phyloP scores from a whole-genome alignment of 1,140 invertebrate genomes.

The Cheumatopsyche charites region DNA sequence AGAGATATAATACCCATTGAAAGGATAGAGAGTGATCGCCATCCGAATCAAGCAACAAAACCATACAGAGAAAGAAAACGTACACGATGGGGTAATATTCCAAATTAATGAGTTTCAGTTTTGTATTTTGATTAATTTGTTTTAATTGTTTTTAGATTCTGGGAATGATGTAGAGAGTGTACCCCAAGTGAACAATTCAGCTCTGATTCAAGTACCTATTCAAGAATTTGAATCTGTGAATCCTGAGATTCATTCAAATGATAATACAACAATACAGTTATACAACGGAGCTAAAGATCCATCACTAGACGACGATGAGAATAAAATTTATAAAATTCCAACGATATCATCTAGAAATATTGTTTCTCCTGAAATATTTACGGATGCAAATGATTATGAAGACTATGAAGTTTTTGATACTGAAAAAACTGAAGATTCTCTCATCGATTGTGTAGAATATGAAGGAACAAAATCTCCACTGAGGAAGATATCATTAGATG shows the following conservation, averaged over 20 bases:
- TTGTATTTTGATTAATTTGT: background rate
- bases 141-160: background rate
- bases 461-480: background rate
- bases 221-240: background rate
- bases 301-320: conserved; percentile 1
- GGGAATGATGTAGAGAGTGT: background rate
- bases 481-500: conserved; percentile 44
- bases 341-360: conserved; percentile 36
- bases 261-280: no score
- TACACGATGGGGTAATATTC: conserved; percentile 54
- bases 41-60: conserved; percentile 47
- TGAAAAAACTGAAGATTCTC: background rate
- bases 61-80: conserved; percentile 45
- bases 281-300: no score
- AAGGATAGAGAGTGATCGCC: conserved; percentile 57
- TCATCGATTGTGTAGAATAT: background rate
- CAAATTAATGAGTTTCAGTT: no score
- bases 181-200: background rate
- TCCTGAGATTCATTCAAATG: background rate
- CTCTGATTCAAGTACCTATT: conserved; percentile 21
- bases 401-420: conserved; percentile 22
- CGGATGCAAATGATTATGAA: conserved; percentile 24
- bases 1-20: conserved; percentile 3
- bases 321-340: conserved; percentile 42
- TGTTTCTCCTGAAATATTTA: background rate